phyloP scores from a whole-genome alignment of 2,797 vertebrate genomes.

The Enteromius treurensis region DNA sequence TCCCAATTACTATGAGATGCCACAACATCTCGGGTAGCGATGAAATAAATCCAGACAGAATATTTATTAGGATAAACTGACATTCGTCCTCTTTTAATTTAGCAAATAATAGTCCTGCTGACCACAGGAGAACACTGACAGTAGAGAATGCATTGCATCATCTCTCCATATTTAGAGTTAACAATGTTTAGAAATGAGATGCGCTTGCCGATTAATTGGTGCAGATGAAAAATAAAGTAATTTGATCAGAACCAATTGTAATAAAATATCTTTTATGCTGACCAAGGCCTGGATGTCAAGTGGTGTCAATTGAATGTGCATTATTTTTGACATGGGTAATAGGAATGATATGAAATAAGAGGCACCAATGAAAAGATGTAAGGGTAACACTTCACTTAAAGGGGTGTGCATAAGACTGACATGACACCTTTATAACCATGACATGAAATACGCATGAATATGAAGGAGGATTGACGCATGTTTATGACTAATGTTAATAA shows the following conservation, averaged over 20 bases:
- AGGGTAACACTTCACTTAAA: no score
- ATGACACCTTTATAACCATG: no score
- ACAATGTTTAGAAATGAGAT: background rate
- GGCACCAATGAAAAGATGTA: no score
- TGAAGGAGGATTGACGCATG: no score
- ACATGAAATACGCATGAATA: no score
- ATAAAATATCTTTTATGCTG: background rate
- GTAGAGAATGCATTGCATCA: background rate
- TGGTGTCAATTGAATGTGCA: no score
- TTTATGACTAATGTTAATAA: no score
- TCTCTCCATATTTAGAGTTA: background rate
- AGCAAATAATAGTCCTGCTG: conserved; percentile 8
- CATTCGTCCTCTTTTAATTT: conserved; percentile 26
- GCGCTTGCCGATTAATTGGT: background rate
- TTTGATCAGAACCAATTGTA: background rate
- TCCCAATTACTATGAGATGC: conserved; percentile 63
- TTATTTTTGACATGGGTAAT: no score
- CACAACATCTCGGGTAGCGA: conserved; percentile 4
- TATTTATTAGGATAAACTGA: conserved; percentile 26
- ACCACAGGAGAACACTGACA: background rate
- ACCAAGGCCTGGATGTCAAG: background rate
- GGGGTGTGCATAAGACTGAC: no score
- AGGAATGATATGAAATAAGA: no score
- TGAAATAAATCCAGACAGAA: conserved; percentile 34
- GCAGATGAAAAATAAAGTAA: background rate